A percentile compares a stretch with the other conserved stretches of the same genome.
Conservation (phyloP, 2,888 invertebrate genomes). For the Lycophotia porphyrea region DNA sequence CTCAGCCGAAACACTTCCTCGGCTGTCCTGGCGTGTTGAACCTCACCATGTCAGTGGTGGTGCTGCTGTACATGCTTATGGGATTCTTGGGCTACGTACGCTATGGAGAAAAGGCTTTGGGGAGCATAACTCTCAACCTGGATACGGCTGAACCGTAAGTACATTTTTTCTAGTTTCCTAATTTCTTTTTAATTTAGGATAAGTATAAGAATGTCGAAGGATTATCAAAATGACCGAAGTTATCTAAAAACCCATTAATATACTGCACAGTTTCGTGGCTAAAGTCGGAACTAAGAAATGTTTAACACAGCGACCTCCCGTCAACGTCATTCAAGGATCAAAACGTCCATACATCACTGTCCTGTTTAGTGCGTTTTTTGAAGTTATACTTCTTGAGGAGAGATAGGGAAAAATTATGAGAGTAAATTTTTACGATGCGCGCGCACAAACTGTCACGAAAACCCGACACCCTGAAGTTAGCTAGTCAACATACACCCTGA, state of each 20-base stretch:
- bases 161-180: not conserved
- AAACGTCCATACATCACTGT: not conserved
- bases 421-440: too few species aligned
- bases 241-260: not conserved
- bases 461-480: too few species aligned
- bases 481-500: too few species aligned
- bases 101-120: conserved; percentile 93
- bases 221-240: not conserved
- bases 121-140: conserved; percentile 96
- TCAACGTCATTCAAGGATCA: not conserved
- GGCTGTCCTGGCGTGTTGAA: conserved; percentile 96
- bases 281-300: not conserved
- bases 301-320: not conserved
- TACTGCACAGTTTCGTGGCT: not conserved
- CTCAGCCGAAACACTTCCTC: conserved; percentile 94
- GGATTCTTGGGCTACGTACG: conserved; percentile 97
- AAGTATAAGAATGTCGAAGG: not conserved
- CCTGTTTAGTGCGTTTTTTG: not conserved
- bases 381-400: too few species aligned
- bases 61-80: conserved; percentile 94
- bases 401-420: too few species aligned
- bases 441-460: too few species aligned
- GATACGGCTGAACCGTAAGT: conserved; percentile 92
- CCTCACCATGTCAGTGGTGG: conserved; percentile 95
- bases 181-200: not conserved